Base-by-base conservation (phyloP, 2,888 invertebrate genomes). In the Argynnis bischoffii region DNA sequence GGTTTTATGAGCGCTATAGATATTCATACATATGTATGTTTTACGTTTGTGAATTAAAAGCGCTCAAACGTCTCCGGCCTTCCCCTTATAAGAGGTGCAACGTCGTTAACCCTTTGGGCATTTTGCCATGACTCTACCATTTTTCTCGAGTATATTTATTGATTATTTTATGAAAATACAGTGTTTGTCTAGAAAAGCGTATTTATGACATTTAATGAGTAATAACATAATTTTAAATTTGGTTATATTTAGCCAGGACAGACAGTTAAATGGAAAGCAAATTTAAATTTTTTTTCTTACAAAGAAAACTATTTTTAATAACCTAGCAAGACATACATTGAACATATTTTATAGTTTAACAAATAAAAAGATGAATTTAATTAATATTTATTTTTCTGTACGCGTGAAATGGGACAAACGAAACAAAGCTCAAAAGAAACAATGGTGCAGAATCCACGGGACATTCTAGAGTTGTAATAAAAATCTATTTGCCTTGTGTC, bases 141-240 rank as follows among this genome's bases (percentile, higher is more conserved):
- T 56, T 46, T 56, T 14, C 18, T 56, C 18, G 56, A 56, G 14
- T 41, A 56, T 46, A 14, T 46, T 56, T 56, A 46, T 56, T 46
- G 56, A 56, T 57, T 57, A 35, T 41, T 13, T 55, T 55, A 55
- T 41, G 55, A 14, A 41, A 41, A 55, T 41, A 35, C 26, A 8
- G 16, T 16, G 1, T 55, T 18, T 16, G 31, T 41, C 35, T 55
- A 16, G 13, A 16, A 16, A 13, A n/a, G 55, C 35, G 35, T 55
- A 55, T 13, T 16, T 35, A 16, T 2, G 11, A 16, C 35, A 31
- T 55, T 16, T 35, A 55, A 35, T 16, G 0, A n/a, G 16, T 11
- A 55, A n/a, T 35, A 55, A n/a, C 31, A n/a, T 26, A 26, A 8
- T 16, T 16, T 16, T 50, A 50, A 50, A 16, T 16, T 16, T 21